Evolutionary conservation across 2,113 vertebrate genomes (phyloP).

Genomic region (Heterochromis multidens): DNA sequence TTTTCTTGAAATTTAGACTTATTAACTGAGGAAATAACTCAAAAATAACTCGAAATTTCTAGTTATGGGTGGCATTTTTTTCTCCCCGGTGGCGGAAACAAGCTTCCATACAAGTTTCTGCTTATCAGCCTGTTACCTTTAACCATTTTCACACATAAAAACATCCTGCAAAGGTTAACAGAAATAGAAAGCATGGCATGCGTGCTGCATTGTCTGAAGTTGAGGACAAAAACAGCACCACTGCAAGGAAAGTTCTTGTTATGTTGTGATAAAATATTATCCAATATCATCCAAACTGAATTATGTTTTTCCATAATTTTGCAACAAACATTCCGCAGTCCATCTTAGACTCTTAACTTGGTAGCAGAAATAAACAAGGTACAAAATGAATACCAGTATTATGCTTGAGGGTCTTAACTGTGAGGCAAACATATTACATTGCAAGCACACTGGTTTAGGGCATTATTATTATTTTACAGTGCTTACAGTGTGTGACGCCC

Average conservation of each 20-base stretch:
- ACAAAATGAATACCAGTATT: neutral
- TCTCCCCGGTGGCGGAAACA: no score
- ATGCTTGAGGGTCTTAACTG: neutral
- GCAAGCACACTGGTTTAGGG: neutral
- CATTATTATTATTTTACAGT: no score
- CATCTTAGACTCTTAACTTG: neutral
- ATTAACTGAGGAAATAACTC: no score
- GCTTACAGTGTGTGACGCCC: constrained; percentile 97
- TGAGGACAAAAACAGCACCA: neutral
- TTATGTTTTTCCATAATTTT: neutral
- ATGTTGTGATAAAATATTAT: neutral
- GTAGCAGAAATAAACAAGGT: neutral
- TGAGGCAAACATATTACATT: neutral
- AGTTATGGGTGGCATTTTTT: no score
- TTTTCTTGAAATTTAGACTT: no score
- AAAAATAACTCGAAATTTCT: no score
- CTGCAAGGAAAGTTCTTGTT: neutral
- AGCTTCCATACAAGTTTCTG: no score
- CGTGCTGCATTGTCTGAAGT: neutral
- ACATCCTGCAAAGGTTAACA: no score
- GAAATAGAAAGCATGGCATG: no score
- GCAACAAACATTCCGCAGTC: neutral
- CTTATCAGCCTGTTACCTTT: no score
- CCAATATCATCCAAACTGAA: neutral
- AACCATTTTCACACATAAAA: no score